These are phyloP conservation scores for Sapajus apella DNA, from an alignment of 2,113 vertebrate species.

Conservation along the genomic window DNA sequence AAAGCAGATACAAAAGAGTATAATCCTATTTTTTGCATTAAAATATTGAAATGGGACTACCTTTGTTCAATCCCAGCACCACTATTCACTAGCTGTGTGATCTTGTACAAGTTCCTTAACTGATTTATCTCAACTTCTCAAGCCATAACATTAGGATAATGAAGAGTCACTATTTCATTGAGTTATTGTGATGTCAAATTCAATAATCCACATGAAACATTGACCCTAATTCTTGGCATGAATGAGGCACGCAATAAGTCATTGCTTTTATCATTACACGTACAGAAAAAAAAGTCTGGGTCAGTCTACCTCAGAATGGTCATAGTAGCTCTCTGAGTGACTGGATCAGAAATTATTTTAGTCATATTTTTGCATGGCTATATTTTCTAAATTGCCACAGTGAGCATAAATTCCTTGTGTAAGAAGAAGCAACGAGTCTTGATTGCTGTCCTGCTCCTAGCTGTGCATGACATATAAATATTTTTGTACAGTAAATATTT, in stretches of 20 bases:
- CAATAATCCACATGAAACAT: neutral
- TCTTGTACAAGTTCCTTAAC: neutral
- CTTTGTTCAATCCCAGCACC: neutral
- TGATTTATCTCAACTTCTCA: neutral
- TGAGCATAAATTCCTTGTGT: neutral
- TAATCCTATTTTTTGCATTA: neutral
- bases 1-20: neutral
- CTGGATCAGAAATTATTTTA: neutral
- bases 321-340: neutral
- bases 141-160: neutral
- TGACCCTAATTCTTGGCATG: neutral
- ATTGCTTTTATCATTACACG: neutral
- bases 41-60: neutral
- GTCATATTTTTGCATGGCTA: neutral
- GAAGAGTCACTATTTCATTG: neutral
- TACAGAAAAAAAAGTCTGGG: neutral
- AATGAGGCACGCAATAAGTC: neutral
- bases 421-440: neutral
- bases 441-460: neutral
- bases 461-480: too few relatives aligned
- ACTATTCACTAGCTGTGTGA: neutral
- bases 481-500: neutral
- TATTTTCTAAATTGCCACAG: neutral
- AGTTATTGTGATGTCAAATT: neutral
- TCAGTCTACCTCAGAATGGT: neutral